phyloP scores from a whole-genome alignment of 2,888 invertebrate genomes.

The Hirtodrosophila duncani region DNA sequence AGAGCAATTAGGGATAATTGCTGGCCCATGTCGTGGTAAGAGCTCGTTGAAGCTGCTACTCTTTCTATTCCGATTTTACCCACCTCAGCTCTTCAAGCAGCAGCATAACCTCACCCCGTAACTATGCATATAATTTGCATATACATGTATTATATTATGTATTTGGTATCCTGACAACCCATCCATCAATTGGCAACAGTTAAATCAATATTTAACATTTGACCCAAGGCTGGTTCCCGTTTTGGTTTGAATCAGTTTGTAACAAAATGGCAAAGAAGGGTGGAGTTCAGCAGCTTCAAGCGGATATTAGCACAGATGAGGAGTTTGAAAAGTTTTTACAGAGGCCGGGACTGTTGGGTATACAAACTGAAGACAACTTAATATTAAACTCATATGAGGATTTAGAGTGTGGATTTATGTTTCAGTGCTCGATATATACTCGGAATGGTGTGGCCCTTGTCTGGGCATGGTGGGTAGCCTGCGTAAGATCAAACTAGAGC shows the following conservation, averaged over 20 bases:
- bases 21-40: no score
- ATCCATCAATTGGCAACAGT: no score
- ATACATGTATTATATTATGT: no score
- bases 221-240: not conserved
- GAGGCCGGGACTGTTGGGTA: constrained; percentile 87
- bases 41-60: no score
- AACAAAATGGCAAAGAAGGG: constrained; percentile 88
- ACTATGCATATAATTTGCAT: no score
- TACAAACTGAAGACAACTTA: no score
- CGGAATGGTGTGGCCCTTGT: constrained; percentile 96
- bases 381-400: no score
- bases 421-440: constrained; percentile 90
- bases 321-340: constrained; percentile 90
- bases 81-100: no score
- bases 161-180: constrained; percentile 27
- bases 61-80: no score
- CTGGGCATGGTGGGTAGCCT: constrained; percentile 90
- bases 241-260: no score
- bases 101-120: no score
- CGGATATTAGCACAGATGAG: constrained; percentile 89
- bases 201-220: constrained; percentile 16
- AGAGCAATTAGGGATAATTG: no score
- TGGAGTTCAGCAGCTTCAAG: constrained; percentile 87
- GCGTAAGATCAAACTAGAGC: constrained; percentile 91
- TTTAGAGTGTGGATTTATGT: not conserved